Conservation (phyloP, 2,113 vertebrate genomes). For the Mus pahari region DNA sequence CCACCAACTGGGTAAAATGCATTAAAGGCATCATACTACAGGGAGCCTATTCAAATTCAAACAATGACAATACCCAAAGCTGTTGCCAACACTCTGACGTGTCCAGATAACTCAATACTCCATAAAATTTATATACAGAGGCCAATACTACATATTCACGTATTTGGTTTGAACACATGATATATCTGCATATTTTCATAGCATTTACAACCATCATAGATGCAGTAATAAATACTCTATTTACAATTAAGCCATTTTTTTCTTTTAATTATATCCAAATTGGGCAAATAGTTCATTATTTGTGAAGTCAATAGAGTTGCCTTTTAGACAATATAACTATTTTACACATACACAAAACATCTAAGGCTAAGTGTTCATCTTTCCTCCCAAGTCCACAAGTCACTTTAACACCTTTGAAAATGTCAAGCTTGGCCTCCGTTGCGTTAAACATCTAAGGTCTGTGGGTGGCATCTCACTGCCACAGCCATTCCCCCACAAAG, state of each 20-base stretch:
- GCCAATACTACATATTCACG: neutral
- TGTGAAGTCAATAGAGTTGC: neutral
- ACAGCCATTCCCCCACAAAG: slow-evolving; percentile 55
- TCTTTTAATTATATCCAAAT: neutral
- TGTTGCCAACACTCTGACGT: neutral
- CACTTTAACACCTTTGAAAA: slow-evolving; percentile 49
- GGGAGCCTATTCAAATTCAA: neutral
- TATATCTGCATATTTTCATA: neutral
- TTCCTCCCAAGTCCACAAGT: neutral
- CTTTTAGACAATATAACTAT: neutral
- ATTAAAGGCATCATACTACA: neutral
- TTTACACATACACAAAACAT: slow-evolving; percentile 31
- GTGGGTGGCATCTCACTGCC: slow-evolving; percentile 65
- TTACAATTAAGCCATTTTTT: neutral
- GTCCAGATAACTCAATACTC: neutral
- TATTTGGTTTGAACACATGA: neutral
- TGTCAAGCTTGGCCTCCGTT: slow-evolving; percentile 54
- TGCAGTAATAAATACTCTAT: neutral
- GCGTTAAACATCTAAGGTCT: slow-evolving; percentile 70
- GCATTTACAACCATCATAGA: neutral
- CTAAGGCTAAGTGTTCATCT: neutral
- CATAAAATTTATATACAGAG: neutral
- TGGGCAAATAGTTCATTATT: neutral
- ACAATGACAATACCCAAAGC: neutral
- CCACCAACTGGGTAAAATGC: neutral